These are phyloP conservation scores for Colius striatus DNA, from an alignment of 2,113 vertebrate genomes.

Conservation along the genomic window DNA sequence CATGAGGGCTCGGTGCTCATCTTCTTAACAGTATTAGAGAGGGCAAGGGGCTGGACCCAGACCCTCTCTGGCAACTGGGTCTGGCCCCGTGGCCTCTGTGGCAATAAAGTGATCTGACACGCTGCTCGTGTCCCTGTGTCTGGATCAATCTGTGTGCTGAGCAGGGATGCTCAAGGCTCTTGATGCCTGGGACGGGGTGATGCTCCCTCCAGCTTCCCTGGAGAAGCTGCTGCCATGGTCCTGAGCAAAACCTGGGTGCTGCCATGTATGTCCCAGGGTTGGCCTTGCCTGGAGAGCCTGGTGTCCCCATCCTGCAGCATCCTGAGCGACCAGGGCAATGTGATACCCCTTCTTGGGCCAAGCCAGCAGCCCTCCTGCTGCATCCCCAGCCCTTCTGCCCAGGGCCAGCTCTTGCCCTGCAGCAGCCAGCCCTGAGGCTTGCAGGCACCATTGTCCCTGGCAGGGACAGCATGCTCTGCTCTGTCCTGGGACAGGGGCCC, in stretches of 20 bases:
- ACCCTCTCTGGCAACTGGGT: neutral
- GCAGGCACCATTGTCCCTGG: neutral
- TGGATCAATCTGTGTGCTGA: neutral
- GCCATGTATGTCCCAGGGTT: neutral
- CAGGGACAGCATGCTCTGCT: fast-evolving
- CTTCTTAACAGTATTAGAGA: constrained; percentile 39
- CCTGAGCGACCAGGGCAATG: neutral
- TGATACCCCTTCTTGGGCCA: neutral
- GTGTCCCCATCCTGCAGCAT: neutral
- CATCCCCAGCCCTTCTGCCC: neutral
- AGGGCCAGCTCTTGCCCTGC: neutral
- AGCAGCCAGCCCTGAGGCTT: neutral
- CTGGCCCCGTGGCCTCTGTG: fast-evolving
- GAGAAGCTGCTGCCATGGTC: fast-evolving
- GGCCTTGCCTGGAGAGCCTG: fast-evolving
- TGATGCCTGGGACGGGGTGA: neutral
- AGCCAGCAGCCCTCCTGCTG: neutral
- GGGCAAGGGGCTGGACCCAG: constrained; percentile 11
- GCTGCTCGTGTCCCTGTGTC: fast-evolving
- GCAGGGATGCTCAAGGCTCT: neutral
- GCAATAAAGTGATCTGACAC: constrained; percentile 34
- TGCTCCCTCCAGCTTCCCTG: neutral
- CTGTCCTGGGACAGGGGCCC: fast-evolving
- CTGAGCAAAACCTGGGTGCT: neutral
- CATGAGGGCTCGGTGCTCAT: neutral